Evolutionary conservation across 2,797 vertebrate species (phyloP).

Genomic region (Arrhamphus sclerolepis): DNA sequence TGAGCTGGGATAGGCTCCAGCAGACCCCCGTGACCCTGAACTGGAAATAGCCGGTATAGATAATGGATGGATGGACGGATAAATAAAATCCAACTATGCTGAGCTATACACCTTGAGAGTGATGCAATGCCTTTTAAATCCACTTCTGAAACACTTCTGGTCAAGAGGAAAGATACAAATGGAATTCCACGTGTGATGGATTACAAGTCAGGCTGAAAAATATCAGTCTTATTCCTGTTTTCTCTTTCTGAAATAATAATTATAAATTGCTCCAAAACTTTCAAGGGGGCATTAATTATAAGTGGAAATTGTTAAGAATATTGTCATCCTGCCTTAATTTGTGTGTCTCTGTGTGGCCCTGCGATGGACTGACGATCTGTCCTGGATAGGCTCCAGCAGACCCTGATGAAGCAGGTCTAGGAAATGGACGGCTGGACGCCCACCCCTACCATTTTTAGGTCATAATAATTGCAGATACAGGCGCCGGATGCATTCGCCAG

Average conservation of each 20-base stretch:
- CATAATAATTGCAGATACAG: slow-evolving; percentile 5
- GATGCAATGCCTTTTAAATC: neutral
- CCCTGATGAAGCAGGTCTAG: neutral
- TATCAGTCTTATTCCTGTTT: neutral
- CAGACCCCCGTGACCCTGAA: no score
- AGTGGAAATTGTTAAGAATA: no score
- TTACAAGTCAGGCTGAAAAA: slow-evolving; percentile 10
- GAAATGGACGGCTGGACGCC: no score
- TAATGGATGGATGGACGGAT: no score
- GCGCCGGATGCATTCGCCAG: slow-evolving; percentile 13
- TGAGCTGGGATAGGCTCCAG: no score
- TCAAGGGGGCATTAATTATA: no score
- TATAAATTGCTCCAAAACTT: neutral
- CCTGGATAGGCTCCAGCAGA: no score
- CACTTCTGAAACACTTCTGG: neutral
- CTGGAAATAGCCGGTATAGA: no score
- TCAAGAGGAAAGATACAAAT: slow-evolving; percentile 10
- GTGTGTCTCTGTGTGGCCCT: no score
- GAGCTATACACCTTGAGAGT: no score
- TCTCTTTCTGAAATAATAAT: neutral
- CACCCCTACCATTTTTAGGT: neutral
- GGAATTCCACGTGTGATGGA: neutral
- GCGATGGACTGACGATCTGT: no score
- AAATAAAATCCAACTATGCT: slow-evolving; percentile 2
- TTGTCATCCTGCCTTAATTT: no score